These are phyloP conservation scores for Camptogramma bilineatum DNA, from an alignment of 2,888 invertebrate genomes.

Conservation along the genomic window DNA sequence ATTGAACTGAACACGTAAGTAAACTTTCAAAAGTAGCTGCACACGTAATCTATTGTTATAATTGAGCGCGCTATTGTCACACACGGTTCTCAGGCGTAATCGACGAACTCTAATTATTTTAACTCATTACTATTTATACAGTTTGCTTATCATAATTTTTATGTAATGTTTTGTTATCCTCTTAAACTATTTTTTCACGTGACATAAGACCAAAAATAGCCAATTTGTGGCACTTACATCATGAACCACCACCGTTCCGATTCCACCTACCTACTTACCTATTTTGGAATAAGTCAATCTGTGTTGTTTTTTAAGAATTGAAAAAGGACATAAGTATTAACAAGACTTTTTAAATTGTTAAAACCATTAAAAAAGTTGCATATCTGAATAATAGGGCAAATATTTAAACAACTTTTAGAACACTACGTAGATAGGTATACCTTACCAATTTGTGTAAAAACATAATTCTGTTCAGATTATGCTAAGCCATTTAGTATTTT, in stretches of 20 bases:
- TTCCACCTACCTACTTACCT: no score
- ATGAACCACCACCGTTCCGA: no score
- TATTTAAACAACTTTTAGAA: background rate
- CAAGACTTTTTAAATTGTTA: no score
- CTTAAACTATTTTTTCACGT: constrained; percentile 3
- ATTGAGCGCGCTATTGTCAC: constrained; percentile 36
- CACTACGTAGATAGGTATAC: background rate
- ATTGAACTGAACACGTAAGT: constrained; percentile 30
- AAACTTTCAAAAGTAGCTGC: constrained; percentile 33
- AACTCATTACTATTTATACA: constrained; percentile 30
- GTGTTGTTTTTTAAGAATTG: no score
- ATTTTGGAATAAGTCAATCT: no score
- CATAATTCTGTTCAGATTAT: constrained; percentile 1
- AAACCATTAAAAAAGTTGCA: no score
- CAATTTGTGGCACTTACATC: no score
- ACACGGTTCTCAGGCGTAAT: constrained; percentile 35
- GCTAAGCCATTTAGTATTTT: constrained; percentile 16
- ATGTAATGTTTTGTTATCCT: constrained; percentile 22
- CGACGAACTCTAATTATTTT: constrained; percentile 27
- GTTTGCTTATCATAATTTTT: constrained; percentile 20
- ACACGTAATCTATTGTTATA: constrained; percentile 39
- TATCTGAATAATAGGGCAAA: no score
- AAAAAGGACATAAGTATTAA: no score
- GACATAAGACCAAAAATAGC: background rate
- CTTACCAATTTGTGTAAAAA: constrained; percentile 9